A percentile compares a stretch with the other conserved stretches of the same genome.
phyloP scores from a whole-genome alignment of 2,888 invertebrate species.

The Pammene fasciana region DNA sequence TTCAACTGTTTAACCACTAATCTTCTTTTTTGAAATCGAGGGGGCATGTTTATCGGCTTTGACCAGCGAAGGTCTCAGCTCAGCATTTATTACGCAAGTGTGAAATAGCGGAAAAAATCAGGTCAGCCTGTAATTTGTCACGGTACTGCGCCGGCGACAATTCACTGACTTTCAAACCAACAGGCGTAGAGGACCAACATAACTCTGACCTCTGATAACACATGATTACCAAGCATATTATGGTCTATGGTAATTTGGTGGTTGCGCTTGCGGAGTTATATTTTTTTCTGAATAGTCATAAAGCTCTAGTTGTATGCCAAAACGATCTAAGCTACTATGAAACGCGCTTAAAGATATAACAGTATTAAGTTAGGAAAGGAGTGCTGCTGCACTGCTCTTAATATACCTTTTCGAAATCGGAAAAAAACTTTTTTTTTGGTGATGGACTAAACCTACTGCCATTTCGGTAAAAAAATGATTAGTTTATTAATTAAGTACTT shows the following conservation, averaged over 20 bases:
- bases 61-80: conserved; percentile 21
- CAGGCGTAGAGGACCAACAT: neutral
- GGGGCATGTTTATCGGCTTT: conserved; percentile 9
- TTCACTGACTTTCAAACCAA: neutral
- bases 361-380: neutral
- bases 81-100: conserved; percentile 31
- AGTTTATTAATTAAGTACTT: too few relatives aligned
- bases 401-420: neutral
- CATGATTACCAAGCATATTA: neutral
- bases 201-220: neutral
- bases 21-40: conserved; percentile 1
- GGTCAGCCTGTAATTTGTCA: conserved; percentile 23
- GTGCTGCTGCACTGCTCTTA: neutral
- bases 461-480: too few relatives aligned
- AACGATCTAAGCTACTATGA: neutral
- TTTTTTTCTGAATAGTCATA: neutral
- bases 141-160: neutral
- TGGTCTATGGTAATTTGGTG: neutral
- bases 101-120: conserved; percentile 26
- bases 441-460: too few relatives aligned
- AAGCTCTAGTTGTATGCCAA: neutral
- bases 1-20: too few relatives aligned
- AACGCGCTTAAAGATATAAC: neutral
- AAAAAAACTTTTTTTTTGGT: neutral
- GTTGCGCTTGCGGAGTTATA: too few relatives aligned